A percentile compares a stretch with the other conserved stretches of the same genome.
Conservation (phyloP, 2,888 invertebrate genomes). For the Linnaemya vulpina region DNA sequence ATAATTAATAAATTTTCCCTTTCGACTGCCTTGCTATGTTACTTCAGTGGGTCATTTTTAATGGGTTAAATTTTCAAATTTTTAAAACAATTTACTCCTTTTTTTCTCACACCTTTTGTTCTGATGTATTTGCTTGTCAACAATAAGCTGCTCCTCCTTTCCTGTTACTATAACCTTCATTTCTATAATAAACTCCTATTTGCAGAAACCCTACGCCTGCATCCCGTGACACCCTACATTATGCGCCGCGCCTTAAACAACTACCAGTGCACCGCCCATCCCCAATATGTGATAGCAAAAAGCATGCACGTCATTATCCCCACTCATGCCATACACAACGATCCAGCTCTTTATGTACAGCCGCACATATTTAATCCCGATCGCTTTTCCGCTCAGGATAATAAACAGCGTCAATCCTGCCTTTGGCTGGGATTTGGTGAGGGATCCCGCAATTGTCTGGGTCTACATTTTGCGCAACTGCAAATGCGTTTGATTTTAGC, state of each 20-base stretch:
- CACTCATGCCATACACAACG: constrained; percentile 85
- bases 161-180: neutral
- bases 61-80: too few species aligned
- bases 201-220: constrained; percentile 85
- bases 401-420: constrained; percentile 81
- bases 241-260: constrained; percentile 81
- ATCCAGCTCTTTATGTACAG: constrained; percentile 85
- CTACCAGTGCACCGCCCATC: constrained; percentile 83
- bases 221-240: constrained; percentile 84
- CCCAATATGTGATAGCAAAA: constrained; percentile 76
- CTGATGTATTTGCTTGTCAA: too few species aligned
- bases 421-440: constrained; percentile 83
- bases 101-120: too few species aligned
- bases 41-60: too few species aligned
- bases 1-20: too few species aligned
- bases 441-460: constrained; percentile 83
- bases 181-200: neutral
- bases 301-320: constrained; percentile 84
- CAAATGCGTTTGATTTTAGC: constrained; percentile 78
- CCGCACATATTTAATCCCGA: constrained; percentile 86
- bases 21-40: too few species aligned
- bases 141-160: too few species aligned
- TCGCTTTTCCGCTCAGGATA: constrained; percentile 85
- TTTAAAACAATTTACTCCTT: too few species aligned
- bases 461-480: constrained; percentile 80